These are phyloP conservation scores for Rhizomys pruinosus DNA, from an alignment of 2,113 vertebrate genomes.

Conservation along the genomic window DNA sequence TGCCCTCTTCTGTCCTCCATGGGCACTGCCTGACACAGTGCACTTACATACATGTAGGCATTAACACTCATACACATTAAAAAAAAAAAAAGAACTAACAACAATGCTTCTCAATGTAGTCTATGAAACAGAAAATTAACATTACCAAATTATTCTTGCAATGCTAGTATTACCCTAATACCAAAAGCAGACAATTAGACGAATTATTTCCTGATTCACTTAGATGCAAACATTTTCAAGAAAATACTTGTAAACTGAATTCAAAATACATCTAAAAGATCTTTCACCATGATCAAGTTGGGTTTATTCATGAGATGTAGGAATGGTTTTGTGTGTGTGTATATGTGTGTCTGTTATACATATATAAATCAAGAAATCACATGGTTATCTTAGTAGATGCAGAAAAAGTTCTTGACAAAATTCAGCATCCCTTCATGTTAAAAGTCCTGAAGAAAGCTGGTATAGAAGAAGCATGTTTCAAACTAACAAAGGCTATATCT, in stretches of 20 bases:
- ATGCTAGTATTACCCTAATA: neutral
- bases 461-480: neutral
- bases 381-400: neutral
- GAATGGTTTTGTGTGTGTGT: too few relatives aligned
- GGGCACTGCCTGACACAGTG: neutral
- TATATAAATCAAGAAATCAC: neutral
- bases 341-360: too few relatives aligned
- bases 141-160: neutral
- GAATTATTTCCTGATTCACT: neutral
- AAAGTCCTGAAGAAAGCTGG: neutral
- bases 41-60: neutral
- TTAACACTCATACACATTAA: neutral
- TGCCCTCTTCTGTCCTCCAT: neutral
- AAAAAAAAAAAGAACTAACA: neutral
- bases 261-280: neutral
- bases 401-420: neutral
- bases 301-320: neutral
- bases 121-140: neutral
- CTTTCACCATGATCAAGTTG: neutral
- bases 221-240: neutral
- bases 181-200: neutral
- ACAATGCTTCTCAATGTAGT: neutral
- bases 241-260: neutral
- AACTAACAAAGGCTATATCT: too few relatives aligned
- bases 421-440: neutral